Evolutionary conservation across 2,888 invertebrate species (phyloP).

Genomic region (Isoperla grammatica): DNA sequence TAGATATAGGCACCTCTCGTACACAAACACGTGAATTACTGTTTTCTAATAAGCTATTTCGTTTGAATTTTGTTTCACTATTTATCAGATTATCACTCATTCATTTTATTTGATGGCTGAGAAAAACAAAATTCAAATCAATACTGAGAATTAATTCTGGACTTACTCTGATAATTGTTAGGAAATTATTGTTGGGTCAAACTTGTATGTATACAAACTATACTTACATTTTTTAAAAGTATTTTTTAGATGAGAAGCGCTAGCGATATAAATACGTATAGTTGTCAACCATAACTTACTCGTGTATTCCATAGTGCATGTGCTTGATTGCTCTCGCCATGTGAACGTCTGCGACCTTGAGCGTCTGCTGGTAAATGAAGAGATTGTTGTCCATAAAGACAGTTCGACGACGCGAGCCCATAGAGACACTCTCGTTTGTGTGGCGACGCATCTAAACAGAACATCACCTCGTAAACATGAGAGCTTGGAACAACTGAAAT

Average conservation of each 20-base stretch:
- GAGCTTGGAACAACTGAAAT: no score
- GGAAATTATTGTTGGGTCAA: no score
- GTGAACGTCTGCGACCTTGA: conserved; percentile 63
- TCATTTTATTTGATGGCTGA: neutral
- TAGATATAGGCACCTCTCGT: neutral
- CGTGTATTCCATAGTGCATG: conserved; percentile 76
- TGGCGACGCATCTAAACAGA: neutral
- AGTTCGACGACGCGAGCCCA: conserved; percentile 41
- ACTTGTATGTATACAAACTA: neutral
- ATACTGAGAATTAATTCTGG: no score
- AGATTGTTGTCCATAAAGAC: conserved; percentile 64
- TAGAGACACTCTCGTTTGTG: neutral
- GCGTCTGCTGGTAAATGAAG: conserved; percentile 58
- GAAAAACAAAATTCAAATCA: neutral
- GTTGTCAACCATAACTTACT: no score
- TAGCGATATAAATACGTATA: no score
- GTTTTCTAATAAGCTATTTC: neutral
- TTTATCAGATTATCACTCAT: no score
- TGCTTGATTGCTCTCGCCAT: conserved; percentile 76
- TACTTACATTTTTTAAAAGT: no score
- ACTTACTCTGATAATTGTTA: no score
- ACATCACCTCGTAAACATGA: no score
- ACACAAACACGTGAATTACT: neutral
- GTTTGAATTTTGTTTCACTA: no score
- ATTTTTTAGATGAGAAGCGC: no score